Conservation (phyloP, 2,113 vertebrate species). For the Corythornis cristatus region DNA sequence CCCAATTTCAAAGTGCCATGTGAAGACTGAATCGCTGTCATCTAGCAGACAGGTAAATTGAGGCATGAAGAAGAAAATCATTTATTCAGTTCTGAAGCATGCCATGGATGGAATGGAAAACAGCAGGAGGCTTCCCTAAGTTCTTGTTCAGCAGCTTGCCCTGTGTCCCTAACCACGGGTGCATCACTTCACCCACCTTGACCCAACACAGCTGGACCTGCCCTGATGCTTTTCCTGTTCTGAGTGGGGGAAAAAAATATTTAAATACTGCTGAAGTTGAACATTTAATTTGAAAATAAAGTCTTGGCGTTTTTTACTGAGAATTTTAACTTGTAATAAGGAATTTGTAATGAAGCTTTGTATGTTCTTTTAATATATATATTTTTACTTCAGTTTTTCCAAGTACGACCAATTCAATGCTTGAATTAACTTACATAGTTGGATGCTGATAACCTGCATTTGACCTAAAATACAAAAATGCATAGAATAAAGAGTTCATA, state of each 20-base stretch:
- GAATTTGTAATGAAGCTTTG: neutral
- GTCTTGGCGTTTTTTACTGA: neutral
- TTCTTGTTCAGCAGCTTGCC: neutral
- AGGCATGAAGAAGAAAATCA: neutral
- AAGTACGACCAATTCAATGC: neutral
- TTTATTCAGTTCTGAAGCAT: neutral
- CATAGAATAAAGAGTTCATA: neutral
- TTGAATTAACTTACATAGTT: neutral
- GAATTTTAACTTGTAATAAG: neutral
- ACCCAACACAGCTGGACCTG: neutral
- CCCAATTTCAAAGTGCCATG: neutral
- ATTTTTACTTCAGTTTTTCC: neutral
- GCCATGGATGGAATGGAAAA: neutral
- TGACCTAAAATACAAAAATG: neutral
- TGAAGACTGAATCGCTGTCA: neutral
- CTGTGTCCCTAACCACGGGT: neutral
- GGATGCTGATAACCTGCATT: neutral
- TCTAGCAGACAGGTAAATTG: neutral
- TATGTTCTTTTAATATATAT: neutral
- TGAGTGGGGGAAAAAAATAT: rapidly evolving
- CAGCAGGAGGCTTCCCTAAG: neutral
- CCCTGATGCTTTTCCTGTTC: neutral
- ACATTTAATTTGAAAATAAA: neutral
- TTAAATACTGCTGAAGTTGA: neutral
- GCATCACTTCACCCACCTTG: neutral